These are phyloP conservation scores for Picus viridis DNA, from an alignment of 2,797 vertebrate genomes.

Conservation along the genomic window DNA sequence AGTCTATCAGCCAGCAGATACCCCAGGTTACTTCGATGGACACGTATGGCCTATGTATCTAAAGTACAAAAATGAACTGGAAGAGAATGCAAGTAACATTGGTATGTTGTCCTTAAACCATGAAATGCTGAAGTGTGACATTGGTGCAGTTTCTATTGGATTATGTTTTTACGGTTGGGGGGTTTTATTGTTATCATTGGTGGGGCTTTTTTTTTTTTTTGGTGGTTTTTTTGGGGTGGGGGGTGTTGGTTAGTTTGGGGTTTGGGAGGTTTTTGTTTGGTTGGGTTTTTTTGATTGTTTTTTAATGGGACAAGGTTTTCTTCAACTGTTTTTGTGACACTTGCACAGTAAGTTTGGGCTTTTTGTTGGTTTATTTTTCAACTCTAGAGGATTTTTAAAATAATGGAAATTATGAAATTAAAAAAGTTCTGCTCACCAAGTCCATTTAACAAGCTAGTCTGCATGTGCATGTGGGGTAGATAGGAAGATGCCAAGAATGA, in stretches of 20 bases:
- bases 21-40: slow-evolving; percentile 89
- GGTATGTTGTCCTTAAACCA: slow-evolving; percentile 75
- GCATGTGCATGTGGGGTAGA: not conserved
- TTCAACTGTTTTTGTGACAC: not conserved
- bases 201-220: not conserved
- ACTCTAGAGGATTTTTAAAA: not conserved
- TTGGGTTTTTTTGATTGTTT: not conserved
- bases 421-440: not conserved
- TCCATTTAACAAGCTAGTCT: not conserved
- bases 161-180: not conserved
- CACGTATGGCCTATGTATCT: slow-evolving; percentile 96
- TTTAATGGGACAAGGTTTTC: not conserved
- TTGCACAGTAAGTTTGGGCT: not conserved
- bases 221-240: too few species aligned
- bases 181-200: too few species aligned
- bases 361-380: not conserved
- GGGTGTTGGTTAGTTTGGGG: too few species aligned
- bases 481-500: not conserved
- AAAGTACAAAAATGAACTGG: slow-evolving; percentile 85
- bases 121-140: not conserved
- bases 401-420: not conserved
- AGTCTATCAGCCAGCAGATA: slow-evolving; percentile 88
- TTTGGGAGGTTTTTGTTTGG: too few species aligned
- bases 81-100: slow-evolving; percentile 75
- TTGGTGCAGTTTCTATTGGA: not conserved